Evolutionary conservation across 2,888 invertebrate genomes (phyloP), one percentile per base, ranked within the genome.

Genomic region (Argyra leucocephala): DNA sequence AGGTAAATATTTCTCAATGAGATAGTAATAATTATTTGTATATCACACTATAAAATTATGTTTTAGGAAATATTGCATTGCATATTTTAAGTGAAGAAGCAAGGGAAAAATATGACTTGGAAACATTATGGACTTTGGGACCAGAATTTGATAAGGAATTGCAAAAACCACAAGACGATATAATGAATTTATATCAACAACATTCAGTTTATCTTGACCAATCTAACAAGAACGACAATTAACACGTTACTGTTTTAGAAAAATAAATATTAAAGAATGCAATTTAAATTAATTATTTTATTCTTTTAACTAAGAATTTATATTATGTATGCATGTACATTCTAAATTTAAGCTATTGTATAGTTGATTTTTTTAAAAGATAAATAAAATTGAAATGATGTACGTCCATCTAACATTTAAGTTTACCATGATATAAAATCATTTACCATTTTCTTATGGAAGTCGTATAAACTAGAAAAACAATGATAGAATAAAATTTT

Each of bases 121-220:
- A 97, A 78, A 89, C 89, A 0, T 80, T 97, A 48, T 97, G 96
- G 97, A 84, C 91, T 57, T 86, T 95, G 22, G 96, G 96, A 2
- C 80, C 86, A 0, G 83, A 91, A 73, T 91, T 84, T 82, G 96
- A 96, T 78, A 84, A 85, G 60, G 83, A 88, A 74, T 83, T 78
- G 31, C 85, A 86, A 71, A 84, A 84, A 73, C 83, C 82, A 15
- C 74, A 81, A 61, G 85, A 85, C 80, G 83, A 85, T 63, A 78
- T 87, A 26, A 79, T 83, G 2, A 84, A 87, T 70, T 82, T 90
- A 67, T 82, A 88, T 72, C 84, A 88, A 71, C 85, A 84, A 73
- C 88, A 89, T 75, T 85, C 86, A 68, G 76, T 83, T n/a, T n/a
- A n/a, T n/a, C n/a, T 89, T 76, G 58, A 73, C 71, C 0, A 69